These are phyloP conservation scores for Labeo rohita DNA, from an alignment of 2,113 vertebrate genomes.

Conservation along the genomic window DNA sequence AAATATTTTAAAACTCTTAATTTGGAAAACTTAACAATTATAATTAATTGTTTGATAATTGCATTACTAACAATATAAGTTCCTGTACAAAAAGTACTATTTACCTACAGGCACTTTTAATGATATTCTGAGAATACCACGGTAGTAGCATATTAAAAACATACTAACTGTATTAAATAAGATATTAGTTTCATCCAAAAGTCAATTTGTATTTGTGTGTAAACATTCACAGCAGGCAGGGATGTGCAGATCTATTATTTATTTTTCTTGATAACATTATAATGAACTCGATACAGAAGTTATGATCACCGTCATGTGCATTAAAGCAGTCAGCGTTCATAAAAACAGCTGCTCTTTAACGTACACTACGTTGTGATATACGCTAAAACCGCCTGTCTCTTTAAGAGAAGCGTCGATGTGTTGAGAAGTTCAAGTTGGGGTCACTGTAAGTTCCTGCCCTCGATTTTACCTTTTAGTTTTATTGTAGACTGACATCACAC, in stretches of 20 bases:
- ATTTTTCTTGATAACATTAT: neutral
- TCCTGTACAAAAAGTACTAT: neutral
- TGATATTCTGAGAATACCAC: neutral
- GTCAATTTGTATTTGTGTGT: neutral
- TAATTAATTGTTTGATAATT: neutral
- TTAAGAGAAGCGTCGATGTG: slow-evolving; percentile 78
- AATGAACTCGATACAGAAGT: neutral
- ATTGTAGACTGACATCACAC: slow-evolving; percentile 83
- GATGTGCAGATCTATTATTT: neutral
- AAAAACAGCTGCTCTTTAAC: neutral
- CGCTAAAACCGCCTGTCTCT: slow-evolving; percentile 75
- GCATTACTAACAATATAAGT: neutral
- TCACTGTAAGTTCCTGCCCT: slow-evolving; percentile 85
- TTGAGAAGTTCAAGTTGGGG: slow-evolving; percentile 82
- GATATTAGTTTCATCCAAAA: neutral
- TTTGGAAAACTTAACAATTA: neutral
- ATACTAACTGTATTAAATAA: neutral
- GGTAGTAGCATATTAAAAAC: neutral
- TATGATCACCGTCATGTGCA: neutral
- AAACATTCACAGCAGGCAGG: neutral
- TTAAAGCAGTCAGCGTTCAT: neutral
- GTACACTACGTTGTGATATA: slow-evolving; percentile 51
- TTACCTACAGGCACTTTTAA: too few species aligned
- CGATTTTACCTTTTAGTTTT: slow-evolving; percentile 85
- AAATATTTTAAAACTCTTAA: neutral